A percentile compares a stretch with the other conserved stretches of the same genome.
Conservation (phyloP, 2,113 vertebrate genomes). For the Epinephelus lanceolatus region DNA sequence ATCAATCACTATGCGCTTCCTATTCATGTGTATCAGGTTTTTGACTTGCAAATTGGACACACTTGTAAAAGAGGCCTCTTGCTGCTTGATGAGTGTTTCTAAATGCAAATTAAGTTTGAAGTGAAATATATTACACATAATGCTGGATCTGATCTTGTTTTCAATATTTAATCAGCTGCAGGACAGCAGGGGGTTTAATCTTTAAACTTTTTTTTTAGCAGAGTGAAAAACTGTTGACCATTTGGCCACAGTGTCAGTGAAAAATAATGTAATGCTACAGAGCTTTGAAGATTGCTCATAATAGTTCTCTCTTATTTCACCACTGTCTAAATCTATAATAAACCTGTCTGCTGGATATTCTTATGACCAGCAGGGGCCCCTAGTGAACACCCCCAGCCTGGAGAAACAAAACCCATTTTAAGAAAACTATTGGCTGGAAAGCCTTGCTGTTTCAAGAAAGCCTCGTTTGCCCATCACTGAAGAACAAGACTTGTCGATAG, state of each 20-base stretch:
- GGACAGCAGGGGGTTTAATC: not conserved
- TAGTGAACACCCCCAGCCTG: not conserved
- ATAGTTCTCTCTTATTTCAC: not conserved
- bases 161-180: not conserved
- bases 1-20: not conserved
- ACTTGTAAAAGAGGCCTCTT: not conserved
- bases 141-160: not conserved
- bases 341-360: not conserved
- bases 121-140: not conserved
- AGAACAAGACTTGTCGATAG: slow-evolving; percentile 38
- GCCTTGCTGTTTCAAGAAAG: not conserved
- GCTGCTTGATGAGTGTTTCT: not conserved
- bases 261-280: not conserved
- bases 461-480: slow-evolving; percentile 4
- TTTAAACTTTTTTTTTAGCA: no score
- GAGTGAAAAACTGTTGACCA: no score
- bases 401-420: not conserved
- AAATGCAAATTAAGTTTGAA: not conserved
- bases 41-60: not conserved
- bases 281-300: not conserved
- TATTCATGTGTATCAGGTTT: not conserved
- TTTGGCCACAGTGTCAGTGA: no score
- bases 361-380: slow-evolving; percentile 8
- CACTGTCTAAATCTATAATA: not conserved
- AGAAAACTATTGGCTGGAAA: not conserved